Percentiles rank a stretch among this genome's conserved stretches.
These are phyloP conservation scores for Prinia subflava DNA, from an alignment of 2,113 vertebrate species.

Conservation along the genomic window DNA sequence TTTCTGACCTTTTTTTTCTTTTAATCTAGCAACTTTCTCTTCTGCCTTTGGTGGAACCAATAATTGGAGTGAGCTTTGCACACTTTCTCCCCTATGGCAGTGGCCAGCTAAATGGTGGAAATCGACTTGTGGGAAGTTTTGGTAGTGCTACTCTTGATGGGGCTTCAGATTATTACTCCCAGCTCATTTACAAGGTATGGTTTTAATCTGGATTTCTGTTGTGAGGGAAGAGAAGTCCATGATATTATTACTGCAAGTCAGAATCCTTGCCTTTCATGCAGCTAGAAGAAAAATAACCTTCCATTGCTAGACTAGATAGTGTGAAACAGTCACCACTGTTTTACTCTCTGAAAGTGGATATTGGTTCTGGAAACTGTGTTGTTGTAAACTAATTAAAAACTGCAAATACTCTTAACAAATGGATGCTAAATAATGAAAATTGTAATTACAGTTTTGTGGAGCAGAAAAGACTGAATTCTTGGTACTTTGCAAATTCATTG, in stretches of 20 bases:
- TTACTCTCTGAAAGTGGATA: background rate
- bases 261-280: background rate
- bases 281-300: background rate
- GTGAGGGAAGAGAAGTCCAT: background rate
- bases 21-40: conserved; percentile 85
- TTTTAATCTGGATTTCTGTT: background rate
- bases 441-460: conserved; percentile 16
- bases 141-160: conserved; percentile 91
- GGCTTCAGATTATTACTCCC: conserved; percentile 93
- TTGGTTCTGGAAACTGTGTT: background rate
- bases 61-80: conserved; percentile 89
- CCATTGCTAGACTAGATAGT: background rate
- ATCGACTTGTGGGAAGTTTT: conserved; percentile 86
- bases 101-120: conserved; percentile 85
- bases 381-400: background rate
- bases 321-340: background rate
- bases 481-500: background rate
- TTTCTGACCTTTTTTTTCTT: conserved; percentile 19
- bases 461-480: conserved; percentile 6
- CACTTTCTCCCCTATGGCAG: conserved; percentile 92
- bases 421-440: background rate
- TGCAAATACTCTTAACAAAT: background rate
- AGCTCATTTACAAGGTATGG: conserved; percentile 89
- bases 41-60: conserved; percentile 94
- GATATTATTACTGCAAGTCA: background rate